Conservation (phyloP, 2,888 invertebrate species). For the Tetramorium bicarinatum region DNA sequence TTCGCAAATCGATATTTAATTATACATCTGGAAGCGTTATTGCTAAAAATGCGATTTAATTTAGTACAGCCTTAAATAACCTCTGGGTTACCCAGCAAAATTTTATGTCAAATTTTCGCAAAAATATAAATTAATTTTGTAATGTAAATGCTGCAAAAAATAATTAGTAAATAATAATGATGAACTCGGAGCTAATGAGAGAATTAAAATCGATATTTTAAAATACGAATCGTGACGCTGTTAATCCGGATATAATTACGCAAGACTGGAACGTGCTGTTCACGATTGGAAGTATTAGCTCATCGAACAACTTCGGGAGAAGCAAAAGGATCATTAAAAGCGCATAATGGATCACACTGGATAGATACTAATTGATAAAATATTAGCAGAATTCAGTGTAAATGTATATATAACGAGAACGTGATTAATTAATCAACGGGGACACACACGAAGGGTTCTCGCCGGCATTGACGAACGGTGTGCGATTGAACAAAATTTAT, state of each 20-base stretch:
- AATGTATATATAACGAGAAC: constrained; percentile 56
- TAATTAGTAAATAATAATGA: constrained; percentile 18
- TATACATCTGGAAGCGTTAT: neutral
- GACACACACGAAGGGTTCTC: constrained; percentile 37
- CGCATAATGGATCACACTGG: constrained; percentile 36
- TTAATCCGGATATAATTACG: constrained; percentile 42
- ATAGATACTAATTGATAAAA: constrained; percentile 57
- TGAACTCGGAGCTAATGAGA: constrained; percentile 14
- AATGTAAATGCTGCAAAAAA: constrained; percentile 3
- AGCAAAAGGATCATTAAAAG: constrained; percentile 47
- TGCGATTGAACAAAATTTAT: constrained; percentile 22
- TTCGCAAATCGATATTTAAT: constrained; percentile 5
- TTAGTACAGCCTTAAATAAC: neutral
- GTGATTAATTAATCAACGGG: constrained; percentile 72
- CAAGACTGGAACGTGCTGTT: constrained; percentile 38
- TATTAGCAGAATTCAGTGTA: constrained; percentile 56
- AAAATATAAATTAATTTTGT: neutral
- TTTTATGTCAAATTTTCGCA: neutral
- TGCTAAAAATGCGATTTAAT: constrained; percentile 12
- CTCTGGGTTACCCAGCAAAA: neutral
- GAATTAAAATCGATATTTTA: constrained; percentile 28
- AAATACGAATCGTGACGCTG: constrained; percentile 21
- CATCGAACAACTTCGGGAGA: constrained; percentile 33
- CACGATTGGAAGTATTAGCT: constrained; percentile 33
- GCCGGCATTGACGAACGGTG: neutral